Evolutionary conservation across 53 echinoderm and acorn worm genomes (phyloP), one percentile per base, ranked within the genome.

Genomic region (Hippasteria phrygiana): DNA sequence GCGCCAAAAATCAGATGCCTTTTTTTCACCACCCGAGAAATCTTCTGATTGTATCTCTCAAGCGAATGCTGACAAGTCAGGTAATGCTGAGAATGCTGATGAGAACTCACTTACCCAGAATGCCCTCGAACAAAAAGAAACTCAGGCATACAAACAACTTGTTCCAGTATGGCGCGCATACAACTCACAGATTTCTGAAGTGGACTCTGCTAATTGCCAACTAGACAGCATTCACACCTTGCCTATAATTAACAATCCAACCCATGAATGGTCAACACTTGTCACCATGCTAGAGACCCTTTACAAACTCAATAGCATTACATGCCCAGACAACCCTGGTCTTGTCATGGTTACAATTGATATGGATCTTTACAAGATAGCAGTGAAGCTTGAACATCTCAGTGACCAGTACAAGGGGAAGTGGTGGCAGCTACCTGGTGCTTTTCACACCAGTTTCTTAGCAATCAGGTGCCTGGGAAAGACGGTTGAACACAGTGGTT

Each of bases 361-460:
- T 36, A 92, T 92, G 88, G 88, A 92, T 54, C 71, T 92, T n/a
- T 92, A 92, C 48, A 88, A 62, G 26, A 88, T 75, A 39, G 92
- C 47, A 36, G 5, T 79, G 17, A 92, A 92, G 56, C 83, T 88
- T 29, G 42, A 80, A 43, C 88, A 43, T 38, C 59, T 92, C 28
- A 42, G 78, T 50, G 59, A 27, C n/a, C 50, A 88, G 51, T 79
- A 78, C 55, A 79, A 80, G 35, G 82, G 43, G n/a, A 91, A 87
- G 70, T 88, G 88, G 73, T 33, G 43, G 26, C 38, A 69, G 28
- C 31, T 40, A 26, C 91, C 91, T 18, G 88, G 88, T 17, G 48
- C 79, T 36, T 92, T 92, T 33, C 92, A 92, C 70, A 88, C 88
- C 40, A 37, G 20, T 33, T 62, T 91, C 13, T 87, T 78, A 66